Conservation (phyloP, 2,797 vertebrate species). For the Fratercula arctica region DNA sequence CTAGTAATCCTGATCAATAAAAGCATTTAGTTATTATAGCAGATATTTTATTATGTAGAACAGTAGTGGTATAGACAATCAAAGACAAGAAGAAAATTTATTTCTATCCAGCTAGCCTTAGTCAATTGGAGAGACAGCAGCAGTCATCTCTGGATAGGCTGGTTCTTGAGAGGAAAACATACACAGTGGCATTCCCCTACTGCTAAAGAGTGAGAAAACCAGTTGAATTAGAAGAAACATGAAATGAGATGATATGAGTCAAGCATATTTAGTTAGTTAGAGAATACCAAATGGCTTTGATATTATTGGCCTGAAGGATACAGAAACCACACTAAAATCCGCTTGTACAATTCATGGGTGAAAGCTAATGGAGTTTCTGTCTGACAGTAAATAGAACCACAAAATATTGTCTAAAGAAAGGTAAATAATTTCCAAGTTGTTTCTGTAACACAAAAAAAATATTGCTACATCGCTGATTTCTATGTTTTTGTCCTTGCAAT, state of each 20-base stretch:
- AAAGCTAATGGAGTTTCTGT: conserved; percentile 21
- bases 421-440: background rate
- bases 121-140: background rate
- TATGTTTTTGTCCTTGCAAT: background rate
- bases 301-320: background rate
- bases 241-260: background rate
- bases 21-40: background rate
- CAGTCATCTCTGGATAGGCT: background rate
- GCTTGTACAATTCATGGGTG: conserved; percentile 14
- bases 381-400: background rate
- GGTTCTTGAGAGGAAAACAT: background rate
- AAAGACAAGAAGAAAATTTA: background rate
- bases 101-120: background rate
- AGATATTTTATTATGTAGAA: background rate
- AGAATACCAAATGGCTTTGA: background rate
- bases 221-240: background rate
- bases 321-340: conserved; percentile 2
- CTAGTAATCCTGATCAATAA: background rate
- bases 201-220: background rate
- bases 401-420: background rate
- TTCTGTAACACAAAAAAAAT: background rate
- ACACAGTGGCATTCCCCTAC: background rate
- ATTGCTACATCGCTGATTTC: background rate
- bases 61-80: background rate
- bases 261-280: background rate